Evolutionary conservation across 1,140 invertebrate species (phyloP).

Genomic region (Cydia amplana): DNA sequence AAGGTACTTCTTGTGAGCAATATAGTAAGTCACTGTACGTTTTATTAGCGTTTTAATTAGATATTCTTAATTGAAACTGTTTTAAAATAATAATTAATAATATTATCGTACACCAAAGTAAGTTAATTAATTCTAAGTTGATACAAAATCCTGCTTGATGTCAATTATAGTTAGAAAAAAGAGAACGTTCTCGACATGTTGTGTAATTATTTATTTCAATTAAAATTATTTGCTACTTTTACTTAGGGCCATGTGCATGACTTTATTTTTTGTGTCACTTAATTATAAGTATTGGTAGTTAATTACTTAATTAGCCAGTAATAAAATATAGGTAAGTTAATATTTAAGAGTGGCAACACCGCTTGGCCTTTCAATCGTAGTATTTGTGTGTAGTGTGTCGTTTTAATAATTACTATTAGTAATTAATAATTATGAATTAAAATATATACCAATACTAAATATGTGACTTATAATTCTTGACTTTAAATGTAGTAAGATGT

Average conservation of each 20-base stretch:
- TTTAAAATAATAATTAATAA: slow-evolving; percentile 36
- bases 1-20: too few relatives aligned
- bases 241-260: slow-evolving; percentile 43
- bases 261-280: slow-evolving; percentile 35
- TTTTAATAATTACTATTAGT: slow-evolving; percentile 63
- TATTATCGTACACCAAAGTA: slow-evolving; percentile 50
- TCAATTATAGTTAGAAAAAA: slow-evolving; percentile 73
- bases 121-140: slow-evolving; percentile 35
- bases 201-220: slow-evolving; percentile 56
- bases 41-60: slow-evolving; percentile 27
- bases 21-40: slow-evolving; percentile 21
- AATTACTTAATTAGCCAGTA: slow-evolving; percentile 58
- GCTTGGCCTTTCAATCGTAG: slow-evolving; percentile 78
- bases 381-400: slow-evolving; percentile 54
- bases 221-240: slow-evolving; percentile 50
- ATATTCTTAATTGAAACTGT: slow-evolving; percentile 35
- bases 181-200: slow-evolving; percentile 56
- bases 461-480: slow-evolving; percentile 57
- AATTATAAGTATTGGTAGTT: slow-evolving; percentile 46
- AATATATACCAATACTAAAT: slow-evolving; percentile 56
- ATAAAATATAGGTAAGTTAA: slow-evolving; percentile 46
- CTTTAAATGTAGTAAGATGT: slow-evolving; percentile 56
- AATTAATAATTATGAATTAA: slow-evolving; percentile 47
- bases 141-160: slow-evolving; percentile 65
- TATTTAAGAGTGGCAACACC: slow-evolving; percentile 72